Base-by-base conservation (phyloP, 2,113 vertebrate species). In the Petaurus breviceps region DNA sequence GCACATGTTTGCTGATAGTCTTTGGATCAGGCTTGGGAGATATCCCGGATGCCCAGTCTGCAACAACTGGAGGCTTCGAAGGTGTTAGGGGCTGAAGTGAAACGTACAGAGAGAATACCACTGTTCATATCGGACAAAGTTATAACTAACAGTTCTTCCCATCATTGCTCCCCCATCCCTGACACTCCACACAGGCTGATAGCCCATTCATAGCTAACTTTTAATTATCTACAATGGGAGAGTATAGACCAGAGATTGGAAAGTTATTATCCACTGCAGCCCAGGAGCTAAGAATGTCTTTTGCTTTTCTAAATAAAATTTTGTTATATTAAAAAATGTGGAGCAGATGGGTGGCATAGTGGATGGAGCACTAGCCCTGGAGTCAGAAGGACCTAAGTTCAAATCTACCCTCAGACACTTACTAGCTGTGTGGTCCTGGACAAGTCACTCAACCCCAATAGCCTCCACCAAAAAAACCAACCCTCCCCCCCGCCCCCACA, bases 1-100 rank as follows among this genome's bases (percentile, higher is more conserved):
- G 99, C 94, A 99, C 99, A 0, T 99, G 99, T 97, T 99, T 99
- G 98, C 99, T 99, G 97, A 99, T 99, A 90, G 99, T 99, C 98
- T 99, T 99, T 51, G 99, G 99, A 96, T 99, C 99, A 0, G 99
- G 99, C 98, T 99, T 99, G 54, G 99, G 99, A 94, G 99, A 98
- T 51, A 99, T 98, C 96, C 99, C 99, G 26, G 99, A 99, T 55
- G 99, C 99, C 99, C 99, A 99, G 98, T 99, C 99, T 97, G 99
- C 99, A 96, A 99, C 99, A 92, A 99, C 99, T 37, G 99, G 99
- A 94, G 99, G 99, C 98, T 99, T 99, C 46, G 99, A 99, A 93
- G 99, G 99, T 52, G 99, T 99, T 94, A 99, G 98, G 94, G 99
- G 99, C 99, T 99, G 96, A 98, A 98, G 98, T 90, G 91, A 93